phyloP scores from a whole-genome alignment of 2,113 vertebrate genomes.

The Bufo bufo region DNA sequence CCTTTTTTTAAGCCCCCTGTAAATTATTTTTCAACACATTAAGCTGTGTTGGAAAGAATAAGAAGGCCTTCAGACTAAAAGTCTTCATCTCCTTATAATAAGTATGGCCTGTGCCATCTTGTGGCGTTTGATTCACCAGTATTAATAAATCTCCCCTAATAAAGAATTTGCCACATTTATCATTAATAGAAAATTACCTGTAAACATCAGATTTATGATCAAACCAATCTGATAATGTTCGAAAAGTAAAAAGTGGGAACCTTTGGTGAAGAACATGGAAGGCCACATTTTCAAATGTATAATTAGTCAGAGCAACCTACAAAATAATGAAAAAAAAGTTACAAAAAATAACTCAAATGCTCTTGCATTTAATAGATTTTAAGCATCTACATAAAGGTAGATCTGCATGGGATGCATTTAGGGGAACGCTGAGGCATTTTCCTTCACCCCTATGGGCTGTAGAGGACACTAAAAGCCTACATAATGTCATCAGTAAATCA shows the following conservation, averaged over 20 bases:
- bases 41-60: too few species aligned
- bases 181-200: conserved; percentile 77
- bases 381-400: not conserved
- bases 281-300: conserved; percentile 96
- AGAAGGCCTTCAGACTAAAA: too few species aligned
- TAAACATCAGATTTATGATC: conserved; percentile 90
- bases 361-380: too few species aligned
- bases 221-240: conserved; percentile 96
- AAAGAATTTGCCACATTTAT: not conserved
- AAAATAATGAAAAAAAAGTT: not conserved
- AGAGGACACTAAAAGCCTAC: not conserved
- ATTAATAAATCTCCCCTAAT: too few species aligned
- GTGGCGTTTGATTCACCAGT: too few species aligned
- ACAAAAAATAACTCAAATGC: too few species aligned
- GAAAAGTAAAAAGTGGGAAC: conserved; percentile 88
- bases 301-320: conserved; percentile 91
- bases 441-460: not conserved
- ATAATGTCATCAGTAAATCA: not conserved
- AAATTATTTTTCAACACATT: too few species aligned
- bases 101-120: too few species aligned
- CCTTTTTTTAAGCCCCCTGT: too few species aligned
- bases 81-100: too few species aligned
- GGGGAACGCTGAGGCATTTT: not conserved
- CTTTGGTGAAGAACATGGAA: conserved; percentile 97
- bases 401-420: not conserved